A percentile compares a stretch with the other conserved stretches of the same genome.
Evolutionary conservation across 2,113 vertebrate genomes (phyloP).

Genomic region (Amphiprion ocellaris): DNA sequence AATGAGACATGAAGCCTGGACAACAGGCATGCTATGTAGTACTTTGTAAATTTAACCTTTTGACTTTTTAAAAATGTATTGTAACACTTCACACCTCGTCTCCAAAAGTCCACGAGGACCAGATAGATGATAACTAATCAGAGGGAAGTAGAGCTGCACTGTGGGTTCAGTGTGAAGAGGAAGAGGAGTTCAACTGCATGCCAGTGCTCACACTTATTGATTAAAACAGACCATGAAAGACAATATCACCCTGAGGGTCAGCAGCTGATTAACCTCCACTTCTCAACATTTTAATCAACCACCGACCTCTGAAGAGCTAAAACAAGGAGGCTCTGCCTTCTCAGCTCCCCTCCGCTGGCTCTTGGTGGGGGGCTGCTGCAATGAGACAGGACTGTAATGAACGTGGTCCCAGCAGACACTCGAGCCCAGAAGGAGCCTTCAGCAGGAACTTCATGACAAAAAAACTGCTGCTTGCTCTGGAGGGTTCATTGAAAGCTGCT

Average conservation of each 20-base stretch:
- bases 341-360: constrained; percentile 25
- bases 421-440: constrained; percentile 20
- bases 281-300: constrained; percentile 77
- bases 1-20: constrained; percentile 37
- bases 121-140: constrained; percentile 12
- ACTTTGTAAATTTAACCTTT: neutral
- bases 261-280: constrained; percentile 80
- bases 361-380: constrained; percentile 52
- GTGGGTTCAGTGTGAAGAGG: constrained; percentile 4
- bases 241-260: constrained; percentile 68
- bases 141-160: neutral
- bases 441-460: constrained; percentile 15
- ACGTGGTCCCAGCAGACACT: constrained; percentile 48
- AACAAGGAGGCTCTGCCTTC: constrained; percentile 63
- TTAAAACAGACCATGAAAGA: constrained; percentile 75
- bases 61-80: constrained; percentile 10
- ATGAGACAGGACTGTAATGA: constrained; percentile 72
- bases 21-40: neutral
- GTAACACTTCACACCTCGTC: neutral
- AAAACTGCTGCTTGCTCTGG: constrained; percentile 4
- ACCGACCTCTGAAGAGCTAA: constrained; percentile 74
- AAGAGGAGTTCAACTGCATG: constrained; percentile 45
- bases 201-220: constrained; percentile 68
- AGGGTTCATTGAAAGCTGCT: constrained; percentile 12
- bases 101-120: constrained; percentile 12